Evolutionary conservation across 1,140 invertebrate genomes (phyloP).

Genomic region (Drosophila seguyi): DNA sequence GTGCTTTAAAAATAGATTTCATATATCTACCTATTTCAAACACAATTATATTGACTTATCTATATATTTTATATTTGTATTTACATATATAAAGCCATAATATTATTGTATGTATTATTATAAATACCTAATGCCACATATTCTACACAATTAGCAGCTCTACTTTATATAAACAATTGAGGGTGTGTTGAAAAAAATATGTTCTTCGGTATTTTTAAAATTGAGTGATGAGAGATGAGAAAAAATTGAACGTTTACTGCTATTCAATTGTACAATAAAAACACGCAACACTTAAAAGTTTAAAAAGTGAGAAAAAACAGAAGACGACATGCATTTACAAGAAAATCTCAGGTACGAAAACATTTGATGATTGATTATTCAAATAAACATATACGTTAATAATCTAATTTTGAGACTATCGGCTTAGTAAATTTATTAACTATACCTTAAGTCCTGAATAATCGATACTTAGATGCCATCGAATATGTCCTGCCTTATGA

Average conservation of each 20-base stretch:
- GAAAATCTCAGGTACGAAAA: conserved; percentile 53
- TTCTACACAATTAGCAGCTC: background rate
- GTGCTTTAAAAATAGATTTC: conserved; percentile 7
- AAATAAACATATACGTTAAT: background rate
- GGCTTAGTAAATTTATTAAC: background rate
- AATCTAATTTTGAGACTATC: background rate
- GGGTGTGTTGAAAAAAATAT: background rate
- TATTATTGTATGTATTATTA: background rate
- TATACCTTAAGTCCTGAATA: background rate
- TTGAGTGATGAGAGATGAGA: background rate
- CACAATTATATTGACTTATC: background rate
- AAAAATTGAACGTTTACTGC: background rate
- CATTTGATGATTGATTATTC: background rate
- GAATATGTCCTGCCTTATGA: conserved; percentile 8
- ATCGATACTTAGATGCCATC: background rate
- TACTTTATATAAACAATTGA: background rate
- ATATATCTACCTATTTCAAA: background rate
- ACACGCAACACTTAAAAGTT: background rate
- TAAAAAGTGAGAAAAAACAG: background rate
- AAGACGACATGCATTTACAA: conserved; percentile 63
- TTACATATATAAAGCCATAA: background rate
- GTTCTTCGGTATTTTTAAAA: background rate
- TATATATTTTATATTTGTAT: background rate
- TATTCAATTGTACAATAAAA: background rate
- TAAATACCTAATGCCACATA: background rate